phyloP scores from a whole-genome alignment of 2,797 vertebrate genomes.

The Bovichtus diacanthus region DNA sequence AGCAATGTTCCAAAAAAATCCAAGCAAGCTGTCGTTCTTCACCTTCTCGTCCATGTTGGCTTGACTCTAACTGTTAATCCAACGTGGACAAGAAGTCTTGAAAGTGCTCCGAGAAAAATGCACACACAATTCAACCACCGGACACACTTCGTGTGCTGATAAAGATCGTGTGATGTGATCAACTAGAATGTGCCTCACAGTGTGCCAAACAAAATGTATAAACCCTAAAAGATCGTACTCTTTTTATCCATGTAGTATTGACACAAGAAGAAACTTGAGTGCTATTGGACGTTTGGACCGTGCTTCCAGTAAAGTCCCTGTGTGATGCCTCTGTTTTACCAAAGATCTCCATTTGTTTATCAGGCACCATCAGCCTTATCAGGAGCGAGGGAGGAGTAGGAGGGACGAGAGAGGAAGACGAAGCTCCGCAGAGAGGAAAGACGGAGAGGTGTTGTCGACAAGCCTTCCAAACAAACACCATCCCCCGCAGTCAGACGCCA shows the following conservation, averaged over 20 bases:
- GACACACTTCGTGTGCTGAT: background rate
- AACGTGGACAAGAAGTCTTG: background rate
- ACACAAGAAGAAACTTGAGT: background rate
- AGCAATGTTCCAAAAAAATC: background rate
- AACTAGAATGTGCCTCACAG: background rate
- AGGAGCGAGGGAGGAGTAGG: conserved; percentile 37
- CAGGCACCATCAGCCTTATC: conserved; percentile 76
- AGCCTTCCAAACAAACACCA: conserved; percentile 51
- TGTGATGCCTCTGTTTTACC: conserved; percentile 62
- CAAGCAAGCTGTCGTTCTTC: background rate
- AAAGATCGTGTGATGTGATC: background rate
- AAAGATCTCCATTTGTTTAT: conserved; percentile 59
- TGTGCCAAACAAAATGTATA: background rate
- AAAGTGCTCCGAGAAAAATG: background rate
- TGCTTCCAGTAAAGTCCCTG: conserved; percentile 57
- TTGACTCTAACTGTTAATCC: background rate
- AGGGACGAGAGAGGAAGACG: conserved; percentile 32
- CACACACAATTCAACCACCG: background rate
- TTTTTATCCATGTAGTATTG: background rate
- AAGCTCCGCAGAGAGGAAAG: conserved; percentile 48
- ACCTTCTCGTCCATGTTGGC: background rate
- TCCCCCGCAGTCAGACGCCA: conserved; percentile 51
- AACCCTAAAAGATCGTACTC: background rate
- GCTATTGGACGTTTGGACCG: conserved; percentile 3
- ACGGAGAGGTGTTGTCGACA: conserved; percentile 65